Conservation (phyloP, 2,797 vertebrate species). For the Pangasius macronema region DNA sequence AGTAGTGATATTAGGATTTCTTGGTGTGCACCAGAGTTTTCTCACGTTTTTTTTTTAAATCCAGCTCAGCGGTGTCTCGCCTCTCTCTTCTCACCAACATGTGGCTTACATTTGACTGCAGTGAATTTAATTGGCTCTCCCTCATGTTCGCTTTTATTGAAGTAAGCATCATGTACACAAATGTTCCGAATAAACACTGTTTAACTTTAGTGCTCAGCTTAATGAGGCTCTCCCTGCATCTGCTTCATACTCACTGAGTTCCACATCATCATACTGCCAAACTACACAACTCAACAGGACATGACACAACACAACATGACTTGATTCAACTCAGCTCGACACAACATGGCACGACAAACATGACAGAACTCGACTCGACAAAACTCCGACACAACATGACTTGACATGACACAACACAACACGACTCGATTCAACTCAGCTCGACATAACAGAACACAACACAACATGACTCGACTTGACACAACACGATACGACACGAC, state of each 20-base stretch:
- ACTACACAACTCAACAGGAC: background rate
- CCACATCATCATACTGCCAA: background rate
- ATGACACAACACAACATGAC: background rate
- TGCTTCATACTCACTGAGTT: background rate
- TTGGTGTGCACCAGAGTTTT: background rate
- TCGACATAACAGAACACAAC: too few relatives aligned
- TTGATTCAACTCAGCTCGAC: background rate
- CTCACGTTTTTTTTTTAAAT: background rate
- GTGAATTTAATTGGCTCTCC: slow-evolving; percentile 8
- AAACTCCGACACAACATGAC: too few relatives aligned
- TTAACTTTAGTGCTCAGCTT: background rate
- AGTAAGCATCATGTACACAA: background rate
- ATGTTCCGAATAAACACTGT: slow-evolving; percentile 24
- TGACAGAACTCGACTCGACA: too few relatives aligned
- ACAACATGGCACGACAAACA: too few relatives aligned
- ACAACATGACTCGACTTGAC: background rate
- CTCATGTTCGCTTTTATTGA: background rate
- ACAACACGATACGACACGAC: rapidly evolving
- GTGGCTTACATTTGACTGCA: slow-evolving; percentile 27
- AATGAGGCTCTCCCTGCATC: background rate
- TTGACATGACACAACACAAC: too few relatives aligned
- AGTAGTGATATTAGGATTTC: background rate
- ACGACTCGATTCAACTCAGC: background rate
- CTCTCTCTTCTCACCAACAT: slow-evolving; percentile 9
- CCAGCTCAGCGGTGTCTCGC: slow-evolving; percentile 15